Evolutionary conservation across 2,888 invertebrate genomes (phyloP), one percentile per base, ranked within the genome.

Genomic region (Lasioglossum pauxillum): DNA sequence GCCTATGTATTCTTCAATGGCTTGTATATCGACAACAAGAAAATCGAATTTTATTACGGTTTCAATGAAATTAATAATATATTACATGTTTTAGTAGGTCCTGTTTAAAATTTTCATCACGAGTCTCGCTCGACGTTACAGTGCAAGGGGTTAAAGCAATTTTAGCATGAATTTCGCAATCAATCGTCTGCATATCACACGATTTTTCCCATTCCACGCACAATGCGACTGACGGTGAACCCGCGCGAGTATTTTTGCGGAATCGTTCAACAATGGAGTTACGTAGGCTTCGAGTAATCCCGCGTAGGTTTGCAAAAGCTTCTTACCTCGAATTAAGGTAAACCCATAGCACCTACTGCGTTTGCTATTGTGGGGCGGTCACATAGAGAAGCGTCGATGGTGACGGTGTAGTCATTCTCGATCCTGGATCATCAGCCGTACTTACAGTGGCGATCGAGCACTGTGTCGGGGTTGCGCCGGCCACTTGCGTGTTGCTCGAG

Each of bases 401-500:
- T 16, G 60, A 41, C 23, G 46, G 31, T 49, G 74, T 71, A 69
- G 72, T 78, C 71, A 72, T 84, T 64, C 75, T 27, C 64, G 75
- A 57, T 78, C 27, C 71, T 16, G 83, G 64, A 64, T 64, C 64
- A 35, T 27, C 60, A 10, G 38, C 3, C 44, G 71, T 78, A 71
- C 67, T 83, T 72, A 46, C 49, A 23, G 49, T 38, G 49, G 3
- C 64, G 49, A 57, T 67, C 60, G 73, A 38, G 41, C 44, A 2
- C 38, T 41, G 41, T 31, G 41, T 67, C 73, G 5, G n/a, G 10
- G 5, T 5, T 4, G 8, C 5, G 14, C 67, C 75, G 46, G 49
- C 71, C 19, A 80, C 82, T 93, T 89, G 92, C 91, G 91, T 92
- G 92, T 91, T 92, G 91, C 86, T 89, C 90, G 88, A 91, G 90